phyloP scores from a whole-genome alignment of 2,888 invertebrate species.

The Limnephilus auricula region DNA sequence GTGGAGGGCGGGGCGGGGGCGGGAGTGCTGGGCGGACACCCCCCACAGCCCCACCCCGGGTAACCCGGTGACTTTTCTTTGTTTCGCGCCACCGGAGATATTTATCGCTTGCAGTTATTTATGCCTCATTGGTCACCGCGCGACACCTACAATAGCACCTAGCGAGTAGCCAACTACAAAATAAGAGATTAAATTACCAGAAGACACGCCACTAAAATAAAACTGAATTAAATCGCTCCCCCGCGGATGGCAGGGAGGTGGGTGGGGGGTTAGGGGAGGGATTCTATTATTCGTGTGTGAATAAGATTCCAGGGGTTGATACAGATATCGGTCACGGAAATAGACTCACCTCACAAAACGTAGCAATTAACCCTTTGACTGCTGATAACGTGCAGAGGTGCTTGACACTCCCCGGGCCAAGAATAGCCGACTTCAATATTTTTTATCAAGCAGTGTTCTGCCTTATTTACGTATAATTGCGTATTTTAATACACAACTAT shows the following conservation, averaged over 20 bases:
- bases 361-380: background rate
- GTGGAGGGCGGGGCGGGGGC: background rate
- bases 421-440: background rate
- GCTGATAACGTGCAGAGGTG: background rate
- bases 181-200: constrained; percentile 59
- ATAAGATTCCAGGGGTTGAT: background rate
- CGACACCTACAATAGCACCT: no score
- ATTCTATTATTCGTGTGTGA: constrained; percentile 3
- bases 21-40: background rate
- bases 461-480: no score
- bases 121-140: constrained; percentile 62
- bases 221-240: constrained; percentile 26
- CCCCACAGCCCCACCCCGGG: background rate
- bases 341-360: background rate
- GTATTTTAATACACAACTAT: no score
- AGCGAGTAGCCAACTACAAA: constrained; percentile 58
- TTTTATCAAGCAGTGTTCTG: no score
- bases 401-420: background rate
- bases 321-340: background rate
- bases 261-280: background rate
- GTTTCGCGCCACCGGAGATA: constrained; percentile 57
- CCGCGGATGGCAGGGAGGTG: background rate
- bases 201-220: constrained; percentile 60
- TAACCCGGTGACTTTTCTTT: constrained; percentile 51
- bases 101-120: constrained; percentile 63